Conservation (phyloP, 2,797 vertebrate species). For the Adrianichthys oophorus region DNA sequence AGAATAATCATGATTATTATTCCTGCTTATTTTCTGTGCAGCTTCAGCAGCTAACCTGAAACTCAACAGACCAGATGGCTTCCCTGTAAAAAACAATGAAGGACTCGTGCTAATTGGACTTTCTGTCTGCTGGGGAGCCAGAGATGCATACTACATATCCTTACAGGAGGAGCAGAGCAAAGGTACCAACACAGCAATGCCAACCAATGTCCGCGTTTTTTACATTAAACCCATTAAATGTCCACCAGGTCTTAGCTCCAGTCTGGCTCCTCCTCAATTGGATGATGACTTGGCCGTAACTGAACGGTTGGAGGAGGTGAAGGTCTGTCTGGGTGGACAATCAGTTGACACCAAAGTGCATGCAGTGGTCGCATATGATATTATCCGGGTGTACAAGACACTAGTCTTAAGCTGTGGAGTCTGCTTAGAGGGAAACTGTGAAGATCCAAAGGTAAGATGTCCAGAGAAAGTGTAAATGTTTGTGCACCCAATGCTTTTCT, state of each 20-base stretch:
- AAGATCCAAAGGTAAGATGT: conserved; percentile 90
- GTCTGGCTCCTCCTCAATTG: conserved; percentile 89
- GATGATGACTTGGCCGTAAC: conserved; percentile 82
- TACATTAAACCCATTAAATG: conserved; percentile 4
- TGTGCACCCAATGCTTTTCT: neutral
- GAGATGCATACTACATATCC: conserved; percentile 93
- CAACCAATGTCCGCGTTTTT: neutral
- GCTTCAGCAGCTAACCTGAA: conserved; percentile 43
- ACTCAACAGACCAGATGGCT: conserved; percentile 72
- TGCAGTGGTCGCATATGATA: conserved; percentile 81
- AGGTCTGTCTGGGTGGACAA: conserved; percentile 73
- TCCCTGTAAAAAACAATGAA: conserved; percentile 80
- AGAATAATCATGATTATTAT: too few species aligned
- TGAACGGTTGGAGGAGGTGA: conserved; percentile 83
- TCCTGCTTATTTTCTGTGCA: conserved; percentile 30
- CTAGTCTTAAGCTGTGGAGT: conserved; percentile 87
- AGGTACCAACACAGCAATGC: conserved; percentile 66
- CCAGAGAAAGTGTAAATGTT: neutral
- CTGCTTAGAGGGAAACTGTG: conserved; percentile 84
- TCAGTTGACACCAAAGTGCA: conserved; percentile 22
- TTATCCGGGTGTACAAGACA: conserved; percentile 89
- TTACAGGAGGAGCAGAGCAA: conserved; percentile 83
- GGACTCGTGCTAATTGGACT: conserved; percentile 84
- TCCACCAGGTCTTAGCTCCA: conserved; percentile 82
- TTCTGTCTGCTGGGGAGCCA: conserved; percentile 93